Evolutionary conservation across 30 jellyfish, hydroid and myxozoan genomes (phyloP).

Genomic region (Turritopsis dohrnii): DNA sequence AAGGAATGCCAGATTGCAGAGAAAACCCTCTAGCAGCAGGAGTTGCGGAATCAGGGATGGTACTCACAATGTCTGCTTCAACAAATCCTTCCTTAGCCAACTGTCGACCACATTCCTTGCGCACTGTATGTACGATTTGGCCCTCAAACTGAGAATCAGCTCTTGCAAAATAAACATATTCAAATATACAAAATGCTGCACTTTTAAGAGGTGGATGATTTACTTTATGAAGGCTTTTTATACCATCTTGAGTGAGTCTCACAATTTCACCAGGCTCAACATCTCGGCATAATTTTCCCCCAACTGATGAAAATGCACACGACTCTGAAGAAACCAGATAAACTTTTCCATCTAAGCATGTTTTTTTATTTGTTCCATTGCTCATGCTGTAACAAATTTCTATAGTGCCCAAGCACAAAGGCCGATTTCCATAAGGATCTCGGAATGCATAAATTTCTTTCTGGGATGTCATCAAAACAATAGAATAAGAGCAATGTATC

Average conservation of each 20-base stretch:
- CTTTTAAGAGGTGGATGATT: constrained; percentile 26
- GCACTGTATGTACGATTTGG: constrained; percentile 71
- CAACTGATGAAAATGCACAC: constrained; percentile 83
- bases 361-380: constrained; percentile 9
- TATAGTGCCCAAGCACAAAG: constrained; percentile 68
- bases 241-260: constrained; percentile 48
- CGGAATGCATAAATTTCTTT: constrained; percentile 79
- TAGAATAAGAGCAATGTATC: constrained; percentile 67
- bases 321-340: constrained; percentile 76
- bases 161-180: constrained; percentile 89
- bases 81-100: constrained; percentile 77
- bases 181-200: constrained; percentile 87
- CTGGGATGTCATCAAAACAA: constrained; percentile 52
- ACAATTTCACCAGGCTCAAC: constrained; percentile 89
- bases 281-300: constrained; percentile 67
- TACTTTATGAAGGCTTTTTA: constrained; percentile 46
- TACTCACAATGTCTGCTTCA: constrained; percentile 89
- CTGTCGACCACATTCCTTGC: constrained; percentile 82
- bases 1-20: constrained; percentile 73
- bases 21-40: constrained; percentile 93
- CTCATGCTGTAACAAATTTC: constrained; percentile 19
- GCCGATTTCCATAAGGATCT: constrained; percentile 91
- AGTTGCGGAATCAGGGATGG: constrained; percentile 91
- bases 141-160: constrained; percentile 80
- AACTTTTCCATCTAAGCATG: constrained; percentile 38